Evolutionary conservation across 2,888 invertebrate genomes (phyloP), one percentile per base, ranked within the genome.

Genomic region (Aleiodes alternator): DNA sequence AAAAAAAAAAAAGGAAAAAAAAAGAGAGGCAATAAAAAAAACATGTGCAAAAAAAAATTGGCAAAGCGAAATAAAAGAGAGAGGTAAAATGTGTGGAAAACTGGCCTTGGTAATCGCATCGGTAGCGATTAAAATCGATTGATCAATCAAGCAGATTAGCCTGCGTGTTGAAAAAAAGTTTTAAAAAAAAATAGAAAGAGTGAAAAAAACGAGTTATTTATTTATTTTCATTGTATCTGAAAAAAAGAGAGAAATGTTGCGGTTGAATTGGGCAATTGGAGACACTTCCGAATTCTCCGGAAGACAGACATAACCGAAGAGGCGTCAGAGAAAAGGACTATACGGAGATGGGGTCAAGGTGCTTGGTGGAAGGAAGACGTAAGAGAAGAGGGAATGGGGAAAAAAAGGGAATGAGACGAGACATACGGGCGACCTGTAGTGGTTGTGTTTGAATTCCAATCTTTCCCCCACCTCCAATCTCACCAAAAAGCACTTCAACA

Each of bases 361-460:
- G 75, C 72, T 55, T 55, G 57, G 72, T 57, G 50, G 73, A 70
- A 76, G 72, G 38, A 64, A 66, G 73, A 79, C 72, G 73, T 51
- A 70, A 50, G 64, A 70, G 55, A 23, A 23, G 66, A 66, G 64
- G 53, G n/a, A 68, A 73, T 71, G 57, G 66, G 57, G 64, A 48
- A 11, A 68, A 73, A 68, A 57, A 70, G 57, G 74, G 72, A 72
- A 61, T 75, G 55, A 69, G 71, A 56, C 59, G 34, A 79, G 53
- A 72, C 75, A 61, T 73, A 59, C 53, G 72, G 77, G 69, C 73
- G 70, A 78, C 79, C 75, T 78, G 75, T 77, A 57, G 71, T 75
- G n/a, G 59, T 72, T 48, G 69, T 69, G 38, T 75, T 70, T 69
- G 61, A 73, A 64, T 77, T 75, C 71, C 72, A 51, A 75, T 75